Base-by-base conservation (phyloP, 2,888 invertebrate genomes). In the Andrena chrysosceles region DNA sequence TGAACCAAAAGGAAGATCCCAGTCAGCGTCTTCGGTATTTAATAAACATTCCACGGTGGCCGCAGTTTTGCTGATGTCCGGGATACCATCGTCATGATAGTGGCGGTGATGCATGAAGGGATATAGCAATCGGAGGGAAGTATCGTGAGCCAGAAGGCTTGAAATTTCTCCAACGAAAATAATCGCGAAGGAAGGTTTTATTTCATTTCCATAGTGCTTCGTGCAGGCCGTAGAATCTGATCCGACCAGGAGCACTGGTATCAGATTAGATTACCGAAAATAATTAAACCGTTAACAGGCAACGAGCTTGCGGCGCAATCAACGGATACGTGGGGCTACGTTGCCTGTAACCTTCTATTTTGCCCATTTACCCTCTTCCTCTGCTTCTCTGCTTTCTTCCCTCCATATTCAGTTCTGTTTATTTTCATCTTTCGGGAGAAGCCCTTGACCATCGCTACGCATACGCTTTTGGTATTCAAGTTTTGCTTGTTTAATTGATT, bases 211-310 rank as follows among this genome's bases (percentile, higher is more conserved):
- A 75, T 60, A n/a, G 67, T 35, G 62, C 56, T 76, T 63, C 63
- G 60, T 48, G 77, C 74, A 85, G 88, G 90, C 88, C 52, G 79
- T 74, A 86, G 88, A 90, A 89, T 87, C 86, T 84, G 87, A 90
- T 88, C 71, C 81, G 73, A 6, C 16, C 31, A 71, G 69, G 48
- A 78, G 75, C 71, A 64, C 77, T 59, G 69, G 73, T 77, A 85
- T 90, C 90, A 87, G 85, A 80, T 80, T 73, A 78, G 62, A 84
- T 86, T 91, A 87, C 89, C 26, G 83, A 91, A 91, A 92, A 91
- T 92, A 91, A 92, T 92, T 91, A 91, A 92, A 92, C 90, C 90
- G 88, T 91, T 90, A 92, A 89, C 86, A 81, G 82, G 64, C 56
- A 74, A 74, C 79, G 81, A 86, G 88, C 88, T 84, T 80, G 76